Conservation (phyloP, 2,888 invertebrate genomes). For the Spodoptera exigua region DNA sequence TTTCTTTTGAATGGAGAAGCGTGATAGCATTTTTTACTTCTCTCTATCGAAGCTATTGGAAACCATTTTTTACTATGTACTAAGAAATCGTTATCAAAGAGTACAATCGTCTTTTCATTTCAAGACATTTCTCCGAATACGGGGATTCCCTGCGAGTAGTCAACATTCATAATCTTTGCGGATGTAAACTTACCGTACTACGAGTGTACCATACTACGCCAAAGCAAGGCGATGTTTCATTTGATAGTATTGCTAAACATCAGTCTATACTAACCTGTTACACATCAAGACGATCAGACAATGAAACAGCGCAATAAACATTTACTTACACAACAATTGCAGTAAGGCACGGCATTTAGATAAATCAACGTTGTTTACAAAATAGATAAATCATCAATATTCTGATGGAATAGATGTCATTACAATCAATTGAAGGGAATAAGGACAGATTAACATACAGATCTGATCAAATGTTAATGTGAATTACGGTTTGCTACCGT, state of each 20-base stretch:
- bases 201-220: not conserved
- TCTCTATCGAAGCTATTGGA: not conserved
- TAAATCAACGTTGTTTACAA: slow-evolving; percentile 28
- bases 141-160: slow-evolving; percentile 25
- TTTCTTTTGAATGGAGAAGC: no score
- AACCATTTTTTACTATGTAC: slow-evolving; percentile 4
- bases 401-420: slow-evolving; percentile 35
- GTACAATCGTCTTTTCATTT: slow-evolving; percentile 19
- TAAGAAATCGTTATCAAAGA: slow-evolving; percentile 3
- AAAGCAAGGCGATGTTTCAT: no score
- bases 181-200: slow-evolving; percentile 8
- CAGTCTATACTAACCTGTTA: no score
- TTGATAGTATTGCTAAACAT: no score
- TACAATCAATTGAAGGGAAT: slow-evolving; percentile 46
- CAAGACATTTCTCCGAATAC: slow-evolving; percentile 28
- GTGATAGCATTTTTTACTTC: not conserved
- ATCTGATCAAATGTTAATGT: slow-evolving; percentile 33
- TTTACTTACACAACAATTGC: slow-evolving; percentile 1
- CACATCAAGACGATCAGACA: no score
- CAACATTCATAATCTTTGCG: slow-evolving; percentile 2
- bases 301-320: not conserved
- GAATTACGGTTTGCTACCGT: not conserved
- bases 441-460: slow-evolving; percentile 34
- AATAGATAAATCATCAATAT: slow-evolving; percentile 36
- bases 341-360: slow-evolving; percentile 6